Base-by-base conservation (phyloP, 2,888 invertebrate genomes). In the Spatulosminthurus flaviceps region DNA sequence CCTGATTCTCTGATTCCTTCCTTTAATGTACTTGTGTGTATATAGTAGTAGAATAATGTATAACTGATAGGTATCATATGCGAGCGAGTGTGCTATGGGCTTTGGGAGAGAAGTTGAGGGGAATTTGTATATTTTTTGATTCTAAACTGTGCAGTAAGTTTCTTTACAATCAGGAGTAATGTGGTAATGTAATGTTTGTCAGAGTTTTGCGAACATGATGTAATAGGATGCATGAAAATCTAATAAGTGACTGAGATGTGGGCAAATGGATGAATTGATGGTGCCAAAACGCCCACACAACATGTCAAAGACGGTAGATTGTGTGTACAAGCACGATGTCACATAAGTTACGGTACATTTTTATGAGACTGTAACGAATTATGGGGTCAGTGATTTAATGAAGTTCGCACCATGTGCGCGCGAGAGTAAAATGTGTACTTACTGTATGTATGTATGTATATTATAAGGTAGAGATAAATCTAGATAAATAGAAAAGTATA, bases 371-470 rank as follows among this genome's bases (percentile, higher is more conserved):
- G 75, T 61, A 64, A 64, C 61, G 64, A 75, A 75, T 75, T 75
- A 75, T 75, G 75, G 75, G 75, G 75, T 75, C 75, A 75, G 64
- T 75, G 75, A 75, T 75, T 75, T 75, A 64, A 73, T 73, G 73
- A 73, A 73, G 73, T 64, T 21, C 61, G 19, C 64, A 34, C 64
- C 60, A 74, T 74, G 43, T 72, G 74, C 74, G 51, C 51, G 41
- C 64, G 64, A 29, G n/a, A 19, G 64, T 64, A 64, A 64, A 26
- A 26, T 26, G 64, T 64, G 24, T 64, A 26, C 64, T 64, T 64
- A 64, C 4, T 22, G 26, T 69, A 28, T 34, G 9, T 69, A n/a
- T 2, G 13, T 28, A 67, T n/a, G n/a, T n/a, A n/a, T n/a, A n/a
- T n/a, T n/a, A n/a, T n/a, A n/a, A n/a, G n/a, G n/a, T n/a, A n/a